Evolutionary conservation across 2,797 vertebrate genomes (phyloP), one percentile per base, ranked within the genome.

Genomic region (Astyanax mexicanus): DNA sequence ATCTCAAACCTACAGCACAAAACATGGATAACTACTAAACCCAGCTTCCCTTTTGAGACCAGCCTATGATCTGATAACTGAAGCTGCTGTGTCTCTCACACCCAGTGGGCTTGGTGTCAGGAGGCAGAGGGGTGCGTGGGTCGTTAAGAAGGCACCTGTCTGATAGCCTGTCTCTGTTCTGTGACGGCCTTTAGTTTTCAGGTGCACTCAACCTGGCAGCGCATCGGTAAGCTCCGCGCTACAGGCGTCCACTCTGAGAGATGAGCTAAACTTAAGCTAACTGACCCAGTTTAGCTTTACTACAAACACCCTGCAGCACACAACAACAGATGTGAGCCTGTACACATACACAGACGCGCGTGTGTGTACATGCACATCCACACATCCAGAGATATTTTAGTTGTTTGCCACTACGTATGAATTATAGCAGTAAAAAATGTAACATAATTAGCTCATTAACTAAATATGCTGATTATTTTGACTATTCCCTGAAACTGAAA

Each of bases 231-330:
- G 17, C 61, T 6, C 11, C 21, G 17, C 37, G 17, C 61, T 13
- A 11, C 21, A 27, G 61, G 42, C 61, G n/a, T n/a, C n/a, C n/a
- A 27, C 13, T n/a, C 27, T 35, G 10, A 67, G 44, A 32, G 44
- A 49, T 4, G 42, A 49, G 27, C 15, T 66, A 19, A 67, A 29
- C 44, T 66, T 45, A 45, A 66, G 15, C 62, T 3, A 51, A 62
- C 58, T 64, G 60, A 65, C 60, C 47, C 47, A 65, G 7, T 54
- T 73, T 64, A 52, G 1, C n/a, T 51, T 38, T n/a, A 47, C 27
- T 19, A 23, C 27, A 60, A 60, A 72, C 52, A 61, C 55, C 27
- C 42, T n/a, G 32, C 29, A 49, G 17, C 29, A 37, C 17, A 60
- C 6, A 27, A 27, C 32, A 60, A 32, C 32, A 37, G 6, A 60